Evolutionary conservation across 92 coral and sea anemone species (phyloP).

Genomic region (Isaurus tuberculatus): DNA sequence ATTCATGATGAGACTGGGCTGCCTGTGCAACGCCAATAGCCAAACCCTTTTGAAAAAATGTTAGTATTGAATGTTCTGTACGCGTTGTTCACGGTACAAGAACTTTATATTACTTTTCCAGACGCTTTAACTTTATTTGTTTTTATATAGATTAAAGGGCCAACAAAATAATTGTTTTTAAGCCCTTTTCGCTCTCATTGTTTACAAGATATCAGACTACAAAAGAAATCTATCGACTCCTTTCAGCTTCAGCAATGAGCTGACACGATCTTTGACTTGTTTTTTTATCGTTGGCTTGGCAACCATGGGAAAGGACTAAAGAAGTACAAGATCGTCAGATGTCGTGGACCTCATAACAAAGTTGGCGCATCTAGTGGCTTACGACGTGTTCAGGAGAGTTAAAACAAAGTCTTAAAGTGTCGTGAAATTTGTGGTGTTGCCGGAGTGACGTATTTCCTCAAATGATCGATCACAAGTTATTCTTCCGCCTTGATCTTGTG

Average conservation of each 20-base stretch:
- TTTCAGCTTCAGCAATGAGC: neutral
- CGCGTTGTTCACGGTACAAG: too few relatives aligned
- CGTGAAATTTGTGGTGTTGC: neutral
- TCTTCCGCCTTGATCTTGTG: neutral
- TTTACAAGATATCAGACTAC: neutral
- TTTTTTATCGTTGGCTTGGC: too few relatives aligned
- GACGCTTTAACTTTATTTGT: too few relatives aligned
- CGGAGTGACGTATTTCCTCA: neutral
- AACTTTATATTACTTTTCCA: too few relatives aligned
- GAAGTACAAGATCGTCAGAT: too few relatives aligned
- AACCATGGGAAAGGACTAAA: too few relatives aligned
- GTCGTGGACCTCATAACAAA: too few relatives aligned
- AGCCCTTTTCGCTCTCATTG: neutral
- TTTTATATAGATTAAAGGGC: neutral
- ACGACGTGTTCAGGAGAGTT: neutral
- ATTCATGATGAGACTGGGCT: too few relatives aligned
- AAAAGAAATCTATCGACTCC: neutral
- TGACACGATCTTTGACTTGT: neutral
- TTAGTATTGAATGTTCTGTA: too few relatives aligned
- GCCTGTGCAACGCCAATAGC: too few relatives aligned
- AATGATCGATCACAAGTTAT: neutral
- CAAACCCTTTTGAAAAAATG: too few relatives aligned
- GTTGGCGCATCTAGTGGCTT: too few relatives aligned
- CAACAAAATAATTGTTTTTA: neutral
- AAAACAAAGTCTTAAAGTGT: neutral